These are phyloP conservation scores for Poeciliopsis occidentalis DNA, from an alignment of 2,113 vertebrate genomes.

Conservation along the genomic window DNA sequence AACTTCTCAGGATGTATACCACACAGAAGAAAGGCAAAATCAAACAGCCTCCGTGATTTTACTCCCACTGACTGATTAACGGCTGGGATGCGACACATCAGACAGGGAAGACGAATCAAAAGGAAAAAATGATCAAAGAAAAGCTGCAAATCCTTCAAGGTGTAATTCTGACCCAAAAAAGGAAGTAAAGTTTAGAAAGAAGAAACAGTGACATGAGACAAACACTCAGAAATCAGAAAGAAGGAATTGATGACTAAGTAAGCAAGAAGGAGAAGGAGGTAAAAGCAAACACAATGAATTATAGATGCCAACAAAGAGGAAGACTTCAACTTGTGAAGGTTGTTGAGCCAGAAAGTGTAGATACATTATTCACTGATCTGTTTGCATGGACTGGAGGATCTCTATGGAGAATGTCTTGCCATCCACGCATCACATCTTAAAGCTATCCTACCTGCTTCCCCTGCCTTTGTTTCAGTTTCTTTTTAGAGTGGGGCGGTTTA, in stretches of 20 bases:
- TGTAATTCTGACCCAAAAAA: neutral
- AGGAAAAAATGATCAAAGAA: conserved; percentile 33
- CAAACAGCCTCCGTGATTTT: neutral
- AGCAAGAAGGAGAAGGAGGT: neutral
- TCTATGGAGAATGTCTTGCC: no score
- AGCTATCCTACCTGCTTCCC: no score
- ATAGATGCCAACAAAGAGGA: neutral
- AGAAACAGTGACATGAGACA: neutral
- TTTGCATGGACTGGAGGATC: no score
- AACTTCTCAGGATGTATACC: no score
- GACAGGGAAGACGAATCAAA: conserved; percentile 24
- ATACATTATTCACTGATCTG: no score
- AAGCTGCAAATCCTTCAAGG: conserved; percentile 42
- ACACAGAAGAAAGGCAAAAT: no score
- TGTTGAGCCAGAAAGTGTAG: neutral
- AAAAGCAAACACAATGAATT: neutral
- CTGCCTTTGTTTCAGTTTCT: no score
- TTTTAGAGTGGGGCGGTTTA: no score
- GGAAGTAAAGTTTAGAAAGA: neutral
- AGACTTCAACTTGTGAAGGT: neutral
- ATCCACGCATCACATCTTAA: no score
- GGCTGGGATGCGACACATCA: conserved; percentile 18
- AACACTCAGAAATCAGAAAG: neutral
- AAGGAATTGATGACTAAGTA: neutral
- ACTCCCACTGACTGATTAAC: neutral